Conservation (phyloP, 37 sponge, comb jelly and placozoan species). For the Crambe crambe region DNA sequence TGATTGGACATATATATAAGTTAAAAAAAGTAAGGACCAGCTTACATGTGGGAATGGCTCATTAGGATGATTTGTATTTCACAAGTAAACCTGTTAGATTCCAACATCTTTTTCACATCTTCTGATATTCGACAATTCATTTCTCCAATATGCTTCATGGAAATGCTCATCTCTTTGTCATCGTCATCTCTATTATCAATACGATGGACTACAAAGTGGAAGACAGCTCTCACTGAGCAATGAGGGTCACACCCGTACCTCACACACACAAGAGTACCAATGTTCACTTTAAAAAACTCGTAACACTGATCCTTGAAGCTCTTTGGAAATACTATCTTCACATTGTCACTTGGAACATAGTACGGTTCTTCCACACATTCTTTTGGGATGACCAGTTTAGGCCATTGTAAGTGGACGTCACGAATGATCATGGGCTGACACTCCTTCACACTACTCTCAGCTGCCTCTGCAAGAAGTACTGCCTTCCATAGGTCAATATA, state of each 20-base stretch:
- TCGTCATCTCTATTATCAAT: conserved; percentile 24
- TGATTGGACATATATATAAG: not conserved
- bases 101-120: conserved; percentile 14
- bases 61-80: conserved; percentile 58
- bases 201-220: conserved; percentile 56
- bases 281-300: conserved; percentile 33
- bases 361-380: conserved; percentile 26
- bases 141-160: conserved; percentile 39
- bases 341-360: conserved; percentile 13
- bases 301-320: conserved; percentile 18
- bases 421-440: conserved; percentile 8
- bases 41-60: conserved; percentile 42
- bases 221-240: conserved; percentile 32
- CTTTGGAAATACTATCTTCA: conserved; percentile 7
- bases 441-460: conserved; percentile 42
- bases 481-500: conserved; percentile 66
- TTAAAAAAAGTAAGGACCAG: not conserved
- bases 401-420: conserved; percentile 65
- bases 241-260: conserved; percentile 36
- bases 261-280: conserved; percentile 69
- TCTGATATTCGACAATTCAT: conserved; percentile 44
- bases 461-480: conserved; percentile 68
- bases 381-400: conserved; percentile 25
- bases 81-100: conserved; percentile 15
- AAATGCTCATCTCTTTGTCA: not conserved